phyloP scores from a whole-genome alignment of 2,113 vertebrate species.

The rabbit (Oryctolagus cuniculus) region DNA sequence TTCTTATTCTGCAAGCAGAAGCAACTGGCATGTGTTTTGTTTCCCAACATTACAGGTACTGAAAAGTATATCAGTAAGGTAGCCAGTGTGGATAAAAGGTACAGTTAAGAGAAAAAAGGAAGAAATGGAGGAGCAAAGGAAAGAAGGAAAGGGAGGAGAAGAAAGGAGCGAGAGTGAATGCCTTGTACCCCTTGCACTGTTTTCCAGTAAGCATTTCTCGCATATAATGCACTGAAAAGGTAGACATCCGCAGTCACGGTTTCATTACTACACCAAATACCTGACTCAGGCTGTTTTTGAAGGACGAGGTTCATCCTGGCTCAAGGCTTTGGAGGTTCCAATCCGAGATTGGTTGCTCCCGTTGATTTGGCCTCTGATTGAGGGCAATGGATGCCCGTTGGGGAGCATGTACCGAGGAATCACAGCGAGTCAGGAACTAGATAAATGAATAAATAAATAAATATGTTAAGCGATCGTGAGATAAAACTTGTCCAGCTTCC shows the following conservation, averaged over 20 bases:
- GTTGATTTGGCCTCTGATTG: too few relatives aligned
- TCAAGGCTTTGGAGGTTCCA: too few relatives aligned
- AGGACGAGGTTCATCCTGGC: background rate
- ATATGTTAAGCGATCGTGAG: background rate
- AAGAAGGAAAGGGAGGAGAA: rapidly evolving
- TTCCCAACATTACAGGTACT: background rate
- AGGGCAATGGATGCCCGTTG: too few relatives aligned
- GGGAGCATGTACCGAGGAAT: too few relatives aligned
- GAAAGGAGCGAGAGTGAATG: rapidly evolving
- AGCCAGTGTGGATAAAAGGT: background rate
- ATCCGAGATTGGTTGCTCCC: too few relatives aligned
- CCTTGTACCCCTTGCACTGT: background rate
- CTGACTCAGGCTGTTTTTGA: background rate
- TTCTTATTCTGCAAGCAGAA: background rate
- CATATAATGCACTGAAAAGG: background rate
- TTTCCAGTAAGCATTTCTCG: background rate
- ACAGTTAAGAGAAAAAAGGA: background rate
- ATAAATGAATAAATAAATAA: too few relatives aligned
- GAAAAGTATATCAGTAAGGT: background rate
- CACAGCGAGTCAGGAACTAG: too few relatives aligned
- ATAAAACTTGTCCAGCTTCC: background rate
- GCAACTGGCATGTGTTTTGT: background rate
- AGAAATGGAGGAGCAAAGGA: background rate
- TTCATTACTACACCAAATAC: too few relatives aligned
- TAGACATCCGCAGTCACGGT: background rate